phyloP scores from a whole-genome alignment of 2,888 invertebrate genomes.

The Holacanthella duospinosa region DNA sequence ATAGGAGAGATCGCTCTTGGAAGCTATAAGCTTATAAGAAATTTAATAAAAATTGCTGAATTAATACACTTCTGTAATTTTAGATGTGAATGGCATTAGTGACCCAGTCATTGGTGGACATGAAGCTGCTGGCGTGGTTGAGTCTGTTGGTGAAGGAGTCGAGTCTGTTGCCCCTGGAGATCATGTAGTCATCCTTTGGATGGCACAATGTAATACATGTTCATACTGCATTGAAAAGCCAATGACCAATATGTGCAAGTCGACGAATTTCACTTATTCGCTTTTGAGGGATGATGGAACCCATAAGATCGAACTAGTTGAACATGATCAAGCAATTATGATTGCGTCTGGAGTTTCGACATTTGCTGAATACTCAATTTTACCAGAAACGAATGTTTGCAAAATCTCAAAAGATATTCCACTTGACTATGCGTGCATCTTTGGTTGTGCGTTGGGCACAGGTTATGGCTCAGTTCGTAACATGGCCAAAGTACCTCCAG shows the following conservation, averaged over 20 bases:
- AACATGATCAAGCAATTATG: neutral
- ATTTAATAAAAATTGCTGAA: neutral
- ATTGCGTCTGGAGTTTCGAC: neutral
- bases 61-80: neutral
- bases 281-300: neutral
- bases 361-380: neutral
- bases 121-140: neutral
- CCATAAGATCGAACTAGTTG: neutral
- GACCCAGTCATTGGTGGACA: constrained; percentile 1
- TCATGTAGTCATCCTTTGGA: neutral
- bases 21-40: neutral
- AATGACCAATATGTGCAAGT: neutral
- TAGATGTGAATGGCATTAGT: neutral
- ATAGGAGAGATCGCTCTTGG: no score
- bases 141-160: neutral
- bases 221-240: neutral
- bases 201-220: neutral
- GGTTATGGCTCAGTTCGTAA: neutral
- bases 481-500: neutral
- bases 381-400: neutral
- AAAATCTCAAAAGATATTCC: neutral
- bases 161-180: neutral
- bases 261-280: neutral
- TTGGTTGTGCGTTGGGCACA: neutral
- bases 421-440: neutral